A percentile compares a stretch with the other conserved stretches of the same genome.
Evolutionary conservation across 2,797 vertebrate species (phyloP).

Genomic region (Lagorchestes hirsutus): DNA sequence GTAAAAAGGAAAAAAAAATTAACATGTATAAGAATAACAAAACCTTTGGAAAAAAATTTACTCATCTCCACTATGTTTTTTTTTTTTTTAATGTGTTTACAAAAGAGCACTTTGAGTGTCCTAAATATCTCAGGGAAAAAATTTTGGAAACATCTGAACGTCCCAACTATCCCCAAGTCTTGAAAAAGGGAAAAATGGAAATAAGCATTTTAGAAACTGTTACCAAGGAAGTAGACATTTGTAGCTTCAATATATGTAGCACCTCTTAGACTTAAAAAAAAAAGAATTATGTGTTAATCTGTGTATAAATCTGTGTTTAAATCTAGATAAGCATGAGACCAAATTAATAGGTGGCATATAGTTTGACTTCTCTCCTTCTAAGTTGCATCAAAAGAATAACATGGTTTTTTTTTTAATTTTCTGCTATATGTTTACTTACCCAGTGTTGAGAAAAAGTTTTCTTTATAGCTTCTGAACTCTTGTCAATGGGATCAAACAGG

Average conservation of each 20-base stretch:
- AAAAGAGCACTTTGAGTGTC: slow-evolving; percentile 40
- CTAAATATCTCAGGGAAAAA: slow-evolving; percentile 29
- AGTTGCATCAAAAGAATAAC: neutral
- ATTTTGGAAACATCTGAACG: slow-evolving; percentile 46
- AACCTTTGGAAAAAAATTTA: slow-evolving; percentile 2
- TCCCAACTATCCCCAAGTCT: slow-evolving; percentile 53
- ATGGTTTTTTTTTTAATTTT: slow-evolving; percentile 17
- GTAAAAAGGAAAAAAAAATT: neutral
- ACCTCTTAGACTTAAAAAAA: slow-evolving; percentile 48
- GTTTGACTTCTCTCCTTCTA: slow-evolving; percentile 1
- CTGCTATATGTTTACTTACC: slow-evolving; percentile 78
- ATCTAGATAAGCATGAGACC: slow-evolving; percentile 8
- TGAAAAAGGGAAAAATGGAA: slow-evolving; percentile 46
- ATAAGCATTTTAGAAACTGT: slow-evolving; percentile 28
- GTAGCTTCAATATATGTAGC: slow-evolving; percentile 37
- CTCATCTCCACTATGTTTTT: slow-evolving; percentile 32
- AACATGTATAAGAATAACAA: neutral
- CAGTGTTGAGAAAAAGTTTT: slow-evolving; percentile 72
- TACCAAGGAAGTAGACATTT: slow-evolving; percentile 34
- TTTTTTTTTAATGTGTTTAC: slow-evolving; percentile 5
- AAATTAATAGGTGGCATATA: slow-evolving; percentile 46
- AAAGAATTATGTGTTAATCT: slow-evolving; percentile 3
- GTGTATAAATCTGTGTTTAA: slow-evolving; percentile 5
- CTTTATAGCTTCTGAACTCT: slow-evolving; percentile 78
- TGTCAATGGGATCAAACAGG: slow-evolving; percentile 83